These are phyloP conservation scores for Dusona sp. DNA, from an alignment of 2,888 invertebrate species.

Conservation along the genomic window DNA sequence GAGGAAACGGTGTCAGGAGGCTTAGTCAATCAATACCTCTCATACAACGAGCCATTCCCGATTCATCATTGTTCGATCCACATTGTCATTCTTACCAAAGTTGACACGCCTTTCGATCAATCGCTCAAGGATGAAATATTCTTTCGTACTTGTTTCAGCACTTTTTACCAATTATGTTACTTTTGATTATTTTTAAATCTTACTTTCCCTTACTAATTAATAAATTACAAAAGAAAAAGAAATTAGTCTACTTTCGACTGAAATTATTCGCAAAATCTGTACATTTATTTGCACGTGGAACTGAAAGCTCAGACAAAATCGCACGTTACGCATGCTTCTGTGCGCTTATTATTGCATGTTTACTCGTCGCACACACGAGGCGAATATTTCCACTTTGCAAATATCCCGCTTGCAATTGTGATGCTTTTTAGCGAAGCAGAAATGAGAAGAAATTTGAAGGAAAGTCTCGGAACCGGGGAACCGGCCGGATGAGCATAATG, in stretches of 20 bases:
- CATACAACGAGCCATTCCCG: conserved; percentile 45
- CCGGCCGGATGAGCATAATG: conserved; percentile 12
- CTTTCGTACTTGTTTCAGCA: not conserved
- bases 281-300: not conserved
- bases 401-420: not conserved
- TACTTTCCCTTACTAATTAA: not conserved
- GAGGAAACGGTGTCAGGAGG: conserved; percentile 62
- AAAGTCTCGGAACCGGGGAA: not conserved
- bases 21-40: conserved; percentile 63
- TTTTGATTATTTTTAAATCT: not conserved
- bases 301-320: not conserved
- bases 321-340: not conserved
- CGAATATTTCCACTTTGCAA: not conserved
- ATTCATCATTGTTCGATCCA: conserved; percentile 50
- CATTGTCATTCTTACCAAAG: not conserved
- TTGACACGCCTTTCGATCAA: conserved; percentile 4
- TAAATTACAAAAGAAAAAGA: not conserved
- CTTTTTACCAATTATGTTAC: not conserved
- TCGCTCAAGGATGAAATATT: not conserved
- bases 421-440: conserved; percentile 1
- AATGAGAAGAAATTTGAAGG: conserved; percentile 11
- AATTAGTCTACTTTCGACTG: not conserved
- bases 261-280: not conserved
- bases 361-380: conserved; percentile 12
- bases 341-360: conserved; percentile 20